Conservation (phyloP, 2,113 vertebrate genomes). For the Ammospiza nelsoni region DNA sequence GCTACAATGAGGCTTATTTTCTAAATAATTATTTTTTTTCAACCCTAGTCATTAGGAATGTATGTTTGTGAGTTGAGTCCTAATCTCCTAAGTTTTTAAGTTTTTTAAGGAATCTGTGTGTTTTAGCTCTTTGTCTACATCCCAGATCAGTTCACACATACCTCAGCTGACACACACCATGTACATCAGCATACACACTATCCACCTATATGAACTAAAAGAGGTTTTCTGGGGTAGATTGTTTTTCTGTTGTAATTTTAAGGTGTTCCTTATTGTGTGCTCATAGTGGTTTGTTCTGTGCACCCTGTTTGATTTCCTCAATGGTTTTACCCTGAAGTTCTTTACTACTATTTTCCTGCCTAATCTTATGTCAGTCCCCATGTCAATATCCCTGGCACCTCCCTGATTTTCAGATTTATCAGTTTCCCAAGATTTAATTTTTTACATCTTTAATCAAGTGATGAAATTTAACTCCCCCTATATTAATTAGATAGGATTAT, state of each 20-base stretch:
- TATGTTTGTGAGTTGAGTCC: neutral
- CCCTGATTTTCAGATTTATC: too few relatives aligned
- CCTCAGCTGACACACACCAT: neutral
- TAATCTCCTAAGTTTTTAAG: neutral
- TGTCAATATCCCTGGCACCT: too few relatives aligned
- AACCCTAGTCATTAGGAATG: neutral
- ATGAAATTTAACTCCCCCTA: fast-evolving
- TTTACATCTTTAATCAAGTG: neutral
- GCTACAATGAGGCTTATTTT: neutral
- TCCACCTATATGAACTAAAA: neutral
- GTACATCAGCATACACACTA: neutral
- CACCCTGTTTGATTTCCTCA: too few relatives aligned
- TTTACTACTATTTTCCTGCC: too few relatives aligned
- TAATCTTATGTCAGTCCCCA: too few relatives aligned
- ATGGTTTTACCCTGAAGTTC: too few relatives aligned
- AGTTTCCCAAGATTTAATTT: neutral
- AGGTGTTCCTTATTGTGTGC: too few relatives aligned
- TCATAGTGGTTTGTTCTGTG: too few relatives aligned
- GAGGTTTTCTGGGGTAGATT: neutral
- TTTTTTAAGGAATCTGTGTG: neutral
- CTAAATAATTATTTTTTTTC: neutral
- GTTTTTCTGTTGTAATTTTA: too few relatives aligned
- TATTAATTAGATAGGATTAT: neutral
- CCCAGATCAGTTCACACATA: neutral
- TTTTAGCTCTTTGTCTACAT: neutral